These are phyloP conservation scores for Neuroscelio doddi DNA, from an alignment of 2,888 invertebrate genomes.

Conservation along the genomic window DNA sequence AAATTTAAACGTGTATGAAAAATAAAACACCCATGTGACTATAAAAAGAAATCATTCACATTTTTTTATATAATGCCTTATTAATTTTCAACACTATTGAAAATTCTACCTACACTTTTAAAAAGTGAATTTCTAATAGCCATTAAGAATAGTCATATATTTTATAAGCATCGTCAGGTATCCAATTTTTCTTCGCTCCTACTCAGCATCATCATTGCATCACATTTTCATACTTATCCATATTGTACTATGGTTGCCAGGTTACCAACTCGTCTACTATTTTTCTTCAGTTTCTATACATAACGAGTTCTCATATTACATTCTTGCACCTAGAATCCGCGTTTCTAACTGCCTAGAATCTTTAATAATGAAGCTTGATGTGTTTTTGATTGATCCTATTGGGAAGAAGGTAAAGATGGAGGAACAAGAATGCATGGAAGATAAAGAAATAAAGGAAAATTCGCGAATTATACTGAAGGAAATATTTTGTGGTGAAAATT, in stretches of 20 bases:
- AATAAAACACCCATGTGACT: no score
- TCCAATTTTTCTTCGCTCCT: not conserved
- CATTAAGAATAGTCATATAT: no score
- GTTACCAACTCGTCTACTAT: constrained; percentile 28
- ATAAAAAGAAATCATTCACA: no score
- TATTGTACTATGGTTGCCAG: constrained; percentile 25
- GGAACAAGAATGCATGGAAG: constrained; percentile 34
- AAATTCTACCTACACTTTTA: no score
- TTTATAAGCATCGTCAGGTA: not conserved
- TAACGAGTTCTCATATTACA: constrained; percentile 62
- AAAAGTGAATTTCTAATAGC: no score
- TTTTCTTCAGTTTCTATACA: constrained; percentile 47
- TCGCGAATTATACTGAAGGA: constrained; percentile 2
- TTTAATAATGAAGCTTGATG: constrained; percentile 54
- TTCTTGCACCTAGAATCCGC: constrained; percentile 51
- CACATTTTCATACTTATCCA: constrained; percentile 24
- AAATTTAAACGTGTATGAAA: no score
- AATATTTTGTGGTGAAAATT: constrained; percentile 16
- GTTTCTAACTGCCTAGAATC: constrained; percentile 40
- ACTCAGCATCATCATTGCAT: constrained; percentile 19
- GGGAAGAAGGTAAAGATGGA: constrained; percentile 40
- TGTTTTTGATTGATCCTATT: constrained; percentile 59
- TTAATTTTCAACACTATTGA: no score
- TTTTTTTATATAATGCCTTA: no score
- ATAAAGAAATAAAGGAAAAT: constrained; percentile 36